These are phyloP conservation scores for Melanotaenia nigrans DNA, from an alignment of 2,797 vertebrate species.

Conservation along the genomic window DNA sequence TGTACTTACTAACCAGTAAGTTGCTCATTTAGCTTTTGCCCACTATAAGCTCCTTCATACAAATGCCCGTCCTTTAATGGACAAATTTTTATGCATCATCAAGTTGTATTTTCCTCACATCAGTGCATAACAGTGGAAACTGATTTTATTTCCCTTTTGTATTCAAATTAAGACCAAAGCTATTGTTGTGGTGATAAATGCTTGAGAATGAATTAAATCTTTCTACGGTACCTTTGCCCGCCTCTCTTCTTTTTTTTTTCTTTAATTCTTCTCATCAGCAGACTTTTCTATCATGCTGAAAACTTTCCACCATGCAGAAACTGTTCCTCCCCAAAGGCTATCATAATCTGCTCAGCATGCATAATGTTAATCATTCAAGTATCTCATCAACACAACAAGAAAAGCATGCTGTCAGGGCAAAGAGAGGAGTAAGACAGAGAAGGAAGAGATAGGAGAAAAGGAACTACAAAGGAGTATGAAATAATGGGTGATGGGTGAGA, in stretches of 20 bases:
- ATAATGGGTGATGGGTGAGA: slow-evolving; percentile 24
- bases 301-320: slow-evolving; percentile 64
- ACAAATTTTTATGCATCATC: not conserved
- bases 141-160: not conserved
- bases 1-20: not conserved
- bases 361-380: slow-evolving; percentile 62
- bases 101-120: not conserved
- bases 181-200: slow-evolving; percentile 6
- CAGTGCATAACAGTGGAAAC: not conserved
- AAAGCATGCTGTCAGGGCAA: slow-evolving; percentile 41
- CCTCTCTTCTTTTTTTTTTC: slow-evolving; percentile 25
- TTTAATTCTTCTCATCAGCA: slow-evolving; percentile 43
- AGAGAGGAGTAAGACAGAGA: slow-evolving; percentile 26
- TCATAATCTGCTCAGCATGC: slow-evolving; percentile 66
- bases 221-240: not conserved
- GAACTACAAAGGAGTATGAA: slow-evolving; percentile 3
- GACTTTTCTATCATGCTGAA: slow-evolving; percentile 48
- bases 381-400: slow-evolving; percentile 62
- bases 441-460: not conserved
- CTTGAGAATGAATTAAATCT: slow-evolving; percentile 42
- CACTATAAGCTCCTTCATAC: not conserved
- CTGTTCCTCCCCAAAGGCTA: slow-evolving; percentile 59
- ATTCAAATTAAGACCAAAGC: not conserved
- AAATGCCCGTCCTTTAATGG: not conserved
- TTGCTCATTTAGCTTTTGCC: not conserved